Evolutionary conservation across 2,113 vertebrate species (phyloP).

Genomic region (Phalacrocorax carbo): DNA sequence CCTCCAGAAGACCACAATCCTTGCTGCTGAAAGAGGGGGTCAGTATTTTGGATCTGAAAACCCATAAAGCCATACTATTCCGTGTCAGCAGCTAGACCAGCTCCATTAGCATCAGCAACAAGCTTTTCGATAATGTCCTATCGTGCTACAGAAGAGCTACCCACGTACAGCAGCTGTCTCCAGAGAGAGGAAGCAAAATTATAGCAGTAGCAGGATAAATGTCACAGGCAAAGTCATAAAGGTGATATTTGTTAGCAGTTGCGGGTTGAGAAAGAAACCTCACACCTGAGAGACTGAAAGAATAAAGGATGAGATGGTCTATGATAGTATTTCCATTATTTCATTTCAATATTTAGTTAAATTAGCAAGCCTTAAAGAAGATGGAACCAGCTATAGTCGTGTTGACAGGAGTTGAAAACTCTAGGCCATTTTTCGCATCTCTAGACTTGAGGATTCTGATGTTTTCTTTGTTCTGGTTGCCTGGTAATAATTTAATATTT

Average conservation of each 20-base stretch:
- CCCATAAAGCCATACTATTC: neutral
- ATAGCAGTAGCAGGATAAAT: neutral
- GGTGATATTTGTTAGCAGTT: constrained; percentile 28
- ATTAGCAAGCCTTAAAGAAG: neutral
- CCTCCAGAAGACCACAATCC: neutral
- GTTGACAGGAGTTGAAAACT: neutral
- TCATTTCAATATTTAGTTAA: constrained; percentile 11
- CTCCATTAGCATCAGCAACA: neutral
- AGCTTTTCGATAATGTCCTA: neutral
- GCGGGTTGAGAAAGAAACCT: neutral
- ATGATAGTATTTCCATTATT: neutral
- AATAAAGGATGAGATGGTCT: neutral
- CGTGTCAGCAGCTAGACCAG: neutral
- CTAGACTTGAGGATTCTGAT: constrained; percentile 46
- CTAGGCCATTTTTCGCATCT: constrained; percentile 8
- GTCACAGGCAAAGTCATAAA: constrained; percentile 6
- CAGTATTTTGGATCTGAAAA: constrained; percentile 15
- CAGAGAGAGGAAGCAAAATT: constrained; percentile 8
- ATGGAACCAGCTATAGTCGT: neutral
- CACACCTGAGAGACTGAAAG: neutral
- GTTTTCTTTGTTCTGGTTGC: constrained; percentile 62
- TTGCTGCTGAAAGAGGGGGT: neutral
- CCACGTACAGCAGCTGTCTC: neutral
- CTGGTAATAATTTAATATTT: constrained; percentile 70
- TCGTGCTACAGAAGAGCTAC: neutral